Percentiles rank a stretch among this genome's conserved stretches.
Conservation (phyloP, 2,113 vertebrate genomes). For the Sceloporus undulatus region DNA sequence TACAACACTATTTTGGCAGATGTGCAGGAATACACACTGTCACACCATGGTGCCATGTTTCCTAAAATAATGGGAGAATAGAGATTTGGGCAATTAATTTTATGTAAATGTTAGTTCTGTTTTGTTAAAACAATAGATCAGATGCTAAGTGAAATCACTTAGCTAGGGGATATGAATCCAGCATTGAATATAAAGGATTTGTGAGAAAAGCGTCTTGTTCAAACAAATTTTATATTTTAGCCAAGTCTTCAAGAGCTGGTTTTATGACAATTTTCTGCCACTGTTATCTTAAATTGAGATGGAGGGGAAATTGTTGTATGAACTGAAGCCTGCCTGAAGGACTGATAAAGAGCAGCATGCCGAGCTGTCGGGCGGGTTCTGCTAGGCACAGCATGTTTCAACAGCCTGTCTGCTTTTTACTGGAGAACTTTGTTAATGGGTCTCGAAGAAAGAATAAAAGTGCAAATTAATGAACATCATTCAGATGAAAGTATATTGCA, state of each 20-base stretch:
- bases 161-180: slow-evolving; percentile 21
- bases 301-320: slow-evolving; percentile 35
- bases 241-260: not conserved
- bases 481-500: not conserved
- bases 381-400: not conserved
- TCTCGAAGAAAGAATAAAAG: slow-evolving; percentile 20
- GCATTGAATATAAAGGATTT: slow-evolving; percentile 6
- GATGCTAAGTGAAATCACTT: not conserved
- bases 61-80: slow-evolving; percentile 19
- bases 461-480: not conserved
- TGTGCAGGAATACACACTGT: not conserved
- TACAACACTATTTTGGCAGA: not conserved
- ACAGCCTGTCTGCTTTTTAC: slow-evolving; percentile 4
- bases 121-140: slow-evolving; percentile 22
- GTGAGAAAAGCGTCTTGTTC: not conserved
- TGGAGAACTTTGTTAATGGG: not conserved
- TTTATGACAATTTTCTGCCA: slow-evolving; percentile 48
- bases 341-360: not conserved
- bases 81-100: not conserved
- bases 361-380: not conserved
- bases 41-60: not conserved
- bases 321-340: slow-evolving; percentile 17
- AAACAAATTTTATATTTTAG: not conserved
- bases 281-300: slow-evolving; percentile 27
- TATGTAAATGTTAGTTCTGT: slow-evolving; percentile 11